These are phyloP conservation scores for Cotesia typhae DNA, from an alignment of 1,140 invertebrate species.

Conservation along the genomic window DNA sequence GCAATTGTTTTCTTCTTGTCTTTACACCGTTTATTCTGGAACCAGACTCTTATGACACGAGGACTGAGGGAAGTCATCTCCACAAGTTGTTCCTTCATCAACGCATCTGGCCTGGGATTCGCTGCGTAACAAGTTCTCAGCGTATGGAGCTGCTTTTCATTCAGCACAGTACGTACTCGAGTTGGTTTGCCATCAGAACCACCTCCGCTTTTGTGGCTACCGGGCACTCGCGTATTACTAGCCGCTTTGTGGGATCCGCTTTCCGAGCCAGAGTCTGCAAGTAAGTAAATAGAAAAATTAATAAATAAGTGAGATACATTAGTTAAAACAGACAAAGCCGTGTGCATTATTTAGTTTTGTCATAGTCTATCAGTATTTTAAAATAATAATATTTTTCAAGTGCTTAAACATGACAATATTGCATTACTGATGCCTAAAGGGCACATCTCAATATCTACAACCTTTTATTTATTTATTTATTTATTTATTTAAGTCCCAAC, in stretches of 20 bases:
- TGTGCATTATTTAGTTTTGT: too few relatives aligned
- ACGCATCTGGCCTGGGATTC: constrained; percentile 96
- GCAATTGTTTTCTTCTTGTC: constrained; percentile 98
- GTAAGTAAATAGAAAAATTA: neutral
- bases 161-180: constrained; percentile 95
- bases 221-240: constrained; percentile 60
- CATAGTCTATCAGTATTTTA: too few relatives aligned
- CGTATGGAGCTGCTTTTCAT: constrained; percentile 98
- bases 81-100: constrained; percentile 99
- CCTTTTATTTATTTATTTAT: too few relatives aligned
- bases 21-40: constrained; percentile 99
- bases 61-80: constrained; percentile 98
- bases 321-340: too few relatives aligned
- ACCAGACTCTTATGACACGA: constrained; percentile 97
- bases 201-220: constrained; percentile 68
- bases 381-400: too few relatives aligned
- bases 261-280: constrained; percentile 82
- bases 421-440: too few relatives aligned
- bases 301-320: too few relatives aligned
- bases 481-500: too few relatives aligned
- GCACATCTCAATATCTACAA: too few relatives aligned
- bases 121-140: constrained; percentile 94
- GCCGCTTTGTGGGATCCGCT: constrained; percentile 84
- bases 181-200: constrained; percentile 94
- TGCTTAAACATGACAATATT: neutral